phyloP scores from a whole-genome alignment of 2,113 vertebrate species.

The Nothobranchius furzeri region DNA sequence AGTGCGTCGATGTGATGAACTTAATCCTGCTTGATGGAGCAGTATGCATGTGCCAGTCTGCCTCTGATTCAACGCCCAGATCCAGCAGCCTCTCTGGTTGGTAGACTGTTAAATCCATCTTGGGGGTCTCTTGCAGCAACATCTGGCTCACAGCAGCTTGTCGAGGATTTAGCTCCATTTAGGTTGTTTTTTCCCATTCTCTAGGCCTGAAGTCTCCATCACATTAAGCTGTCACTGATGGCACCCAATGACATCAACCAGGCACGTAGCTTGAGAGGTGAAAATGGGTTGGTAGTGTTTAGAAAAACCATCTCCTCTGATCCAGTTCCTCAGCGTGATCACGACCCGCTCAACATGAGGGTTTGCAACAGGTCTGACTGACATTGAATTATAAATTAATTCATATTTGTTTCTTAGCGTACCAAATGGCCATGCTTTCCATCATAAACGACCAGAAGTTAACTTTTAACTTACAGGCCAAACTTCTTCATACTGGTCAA shows the following conservation, averaged over 20 bases:
- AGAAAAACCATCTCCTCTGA: not conserved
- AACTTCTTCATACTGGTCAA: too few species aligned
- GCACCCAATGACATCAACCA: slow-evolving; percentile 59
- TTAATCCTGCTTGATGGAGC: slow-evolving; percentile 65
- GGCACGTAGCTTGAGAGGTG: slow-evolving; percentile 3
- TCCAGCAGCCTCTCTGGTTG: slow-evolving; percentile 42
- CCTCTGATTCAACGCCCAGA: slow-evolving; percentile 64
- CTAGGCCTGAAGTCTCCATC: slow-evolving; percentile 45
- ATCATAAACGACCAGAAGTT: too few species aligned
- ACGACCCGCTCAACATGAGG: too few species aligned
- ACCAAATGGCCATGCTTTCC: too few species aligned
- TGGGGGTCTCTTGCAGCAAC: slow-evolving; percentile 66
- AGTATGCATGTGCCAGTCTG: slow-evolving; percentile 44
- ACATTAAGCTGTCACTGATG: slow-evolving; percentile 69
- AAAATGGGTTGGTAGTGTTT: not conserved
- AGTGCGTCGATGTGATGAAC: slow-evolving; percentile 17
- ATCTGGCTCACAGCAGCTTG: slow-evolving; percentile 80
- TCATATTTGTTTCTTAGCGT: too few species aligned
- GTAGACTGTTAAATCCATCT: slow-evolving; percentile 57
- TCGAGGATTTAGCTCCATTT: slow-evolving; percentile 75
- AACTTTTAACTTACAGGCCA: too few species aligned
- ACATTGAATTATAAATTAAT: too few species aligned
- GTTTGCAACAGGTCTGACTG: too few species aligned
- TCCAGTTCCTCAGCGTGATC: not conserved
- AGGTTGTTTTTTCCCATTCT: slow-evolving; percentile 72